Evolutionary conservation across 2,113 vertebrate genomes (phyloP).

Genomic region (Mionectes macconnelli): DNA sequence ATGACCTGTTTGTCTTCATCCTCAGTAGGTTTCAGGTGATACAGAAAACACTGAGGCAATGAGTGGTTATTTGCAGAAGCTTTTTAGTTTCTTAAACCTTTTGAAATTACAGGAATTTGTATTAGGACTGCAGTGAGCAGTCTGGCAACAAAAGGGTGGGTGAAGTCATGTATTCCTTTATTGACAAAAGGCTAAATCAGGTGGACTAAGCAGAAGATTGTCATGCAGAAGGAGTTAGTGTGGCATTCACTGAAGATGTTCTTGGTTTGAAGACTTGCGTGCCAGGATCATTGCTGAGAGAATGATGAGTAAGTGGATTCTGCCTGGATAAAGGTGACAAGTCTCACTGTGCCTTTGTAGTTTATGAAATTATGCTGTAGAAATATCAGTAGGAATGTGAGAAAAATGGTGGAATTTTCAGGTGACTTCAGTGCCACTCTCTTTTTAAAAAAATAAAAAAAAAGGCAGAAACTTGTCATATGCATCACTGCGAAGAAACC

Average conservation of each 20-base stretch:
- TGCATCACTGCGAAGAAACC: neutral
- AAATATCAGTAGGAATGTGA: neutral
- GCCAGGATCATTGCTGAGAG: neutral
- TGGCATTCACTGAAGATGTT: neutral
- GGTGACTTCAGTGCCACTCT: neutral
- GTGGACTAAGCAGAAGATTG: neutral
- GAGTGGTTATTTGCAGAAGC: neutral
- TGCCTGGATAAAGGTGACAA: neutral
- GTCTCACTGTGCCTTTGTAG: neutral
- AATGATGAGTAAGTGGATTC: neutral
- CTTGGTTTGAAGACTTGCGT: neutral
- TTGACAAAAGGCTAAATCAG: neutral
- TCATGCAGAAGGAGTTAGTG: neutral
- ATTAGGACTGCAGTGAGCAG: neutral
- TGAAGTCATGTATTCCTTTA: neutral
- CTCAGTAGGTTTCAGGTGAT: neutral
- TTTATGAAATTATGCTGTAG: neutral
- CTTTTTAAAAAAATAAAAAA: neutral
- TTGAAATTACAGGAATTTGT: neutral
- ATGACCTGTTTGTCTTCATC: neutral
- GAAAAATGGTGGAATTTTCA: neutral
- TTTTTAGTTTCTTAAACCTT: neutral
- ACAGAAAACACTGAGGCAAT: neutral
- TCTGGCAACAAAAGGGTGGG: neutral
- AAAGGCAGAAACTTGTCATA: neutral